A percentile compares a stretch with the other conserved stretches of the same genome.
Evolutionary conservation across 2,113 vertebrate species (phyloP).

Genomic region (Argyrosomus japonicus): DNA sequence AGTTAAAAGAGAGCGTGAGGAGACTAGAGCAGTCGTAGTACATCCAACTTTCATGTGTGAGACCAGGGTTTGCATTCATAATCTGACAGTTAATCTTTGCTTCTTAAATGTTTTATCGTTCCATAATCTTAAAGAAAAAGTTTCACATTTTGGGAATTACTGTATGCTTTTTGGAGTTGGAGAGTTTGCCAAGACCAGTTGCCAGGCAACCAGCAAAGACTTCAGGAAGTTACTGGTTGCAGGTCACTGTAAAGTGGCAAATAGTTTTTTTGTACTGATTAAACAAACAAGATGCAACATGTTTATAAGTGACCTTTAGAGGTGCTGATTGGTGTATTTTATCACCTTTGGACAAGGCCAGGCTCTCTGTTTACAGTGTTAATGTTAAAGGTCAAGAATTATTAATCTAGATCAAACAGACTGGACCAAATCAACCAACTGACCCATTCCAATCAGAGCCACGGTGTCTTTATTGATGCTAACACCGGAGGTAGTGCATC

Average conservation of each 20-base stretch:
- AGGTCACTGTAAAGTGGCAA: not conserved
- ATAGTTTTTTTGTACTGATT: not conserved
- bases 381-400: too few species aligned
- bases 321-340: not conserved
- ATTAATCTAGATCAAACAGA: too few species aligned
- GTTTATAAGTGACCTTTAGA: not conserved
- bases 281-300: not conserved
- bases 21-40: not conserved
- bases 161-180: not conserved
- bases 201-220: not conserved
- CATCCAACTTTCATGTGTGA: not conserved
- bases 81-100: not conserved
- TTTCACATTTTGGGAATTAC: not conserved
- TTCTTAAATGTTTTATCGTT: not conserved
- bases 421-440: too few species aligned
- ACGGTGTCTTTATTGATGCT: too few species aligned
- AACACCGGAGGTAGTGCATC: too few species aligned
- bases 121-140: conserved; percentile 2
- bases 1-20: not conserved
- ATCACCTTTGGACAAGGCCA: not conserved
- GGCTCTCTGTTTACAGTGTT: not conserved
- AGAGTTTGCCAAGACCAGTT: not conserved
- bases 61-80: not conserved
- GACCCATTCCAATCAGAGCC: too few species aligned
- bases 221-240: not conserved